Evolutionary conservation across 2,113 vertebrate genomes (phyloP).

Genomic region (Piprites chloris): DNA sequence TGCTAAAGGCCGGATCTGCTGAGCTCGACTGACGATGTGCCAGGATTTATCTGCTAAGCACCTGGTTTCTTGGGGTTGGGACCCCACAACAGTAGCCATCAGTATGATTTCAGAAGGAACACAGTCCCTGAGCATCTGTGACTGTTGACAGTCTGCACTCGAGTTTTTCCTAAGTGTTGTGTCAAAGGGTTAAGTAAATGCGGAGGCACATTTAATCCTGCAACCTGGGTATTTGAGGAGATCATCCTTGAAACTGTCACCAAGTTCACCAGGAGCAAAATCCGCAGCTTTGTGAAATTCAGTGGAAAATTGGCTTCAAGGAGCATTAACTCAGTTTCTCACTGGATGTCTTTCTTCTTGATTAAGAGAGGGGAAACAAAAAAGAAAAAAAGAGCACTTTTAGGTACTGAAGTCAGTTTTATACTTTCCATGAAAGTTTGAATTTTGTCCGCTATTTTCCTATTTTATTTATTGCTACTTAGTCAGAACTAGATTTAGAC

Average conservation of each 20-base stretch:
- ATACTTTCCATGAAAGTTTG: neutral
- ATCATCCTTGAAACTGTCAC: neutral
- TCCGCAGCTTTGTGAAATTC: conserved; percentile 49
- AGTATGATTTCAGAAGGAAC: neutral
- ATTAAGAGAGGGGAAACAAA: neutral
- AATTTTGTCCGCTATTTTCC: neutral
- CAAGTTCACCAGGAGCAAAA: conserved; percentile 2
- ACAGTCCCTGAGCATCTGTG: neutral
- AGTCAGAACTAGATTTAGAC: neutral
- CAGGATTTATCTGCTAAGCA: neutral
- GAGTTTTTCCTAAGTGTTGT: neutral
- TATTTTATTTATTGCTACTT: neutral
- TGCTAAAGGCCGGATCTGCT: neutral
- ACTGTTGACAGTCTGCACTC: accelerated
- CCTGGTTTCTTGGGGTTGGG: neutral
- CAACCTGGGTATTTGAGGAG: neutral
- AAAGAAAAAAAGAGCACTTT: neutral
- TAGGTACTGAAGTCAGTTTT: neutral
- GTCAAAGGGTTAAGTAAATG: neutral
- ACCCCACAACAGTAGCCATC: neutral
- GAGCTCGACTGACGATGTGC: neutral
- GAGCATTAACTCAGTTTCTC: conserved; percentile 39
- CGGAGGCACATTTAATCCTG: neutral
- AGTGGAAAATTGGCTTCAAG: conserved; percentile 56
- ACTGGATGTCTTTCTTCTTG: neutral